Percentiles rank a stretch among this genome's conserved stretches.
These are phyloP conservation scores for Abramis brama DNA, from an alignment of 2,113 vertebrate genomes.

Conservation along the genomic window DNA sequence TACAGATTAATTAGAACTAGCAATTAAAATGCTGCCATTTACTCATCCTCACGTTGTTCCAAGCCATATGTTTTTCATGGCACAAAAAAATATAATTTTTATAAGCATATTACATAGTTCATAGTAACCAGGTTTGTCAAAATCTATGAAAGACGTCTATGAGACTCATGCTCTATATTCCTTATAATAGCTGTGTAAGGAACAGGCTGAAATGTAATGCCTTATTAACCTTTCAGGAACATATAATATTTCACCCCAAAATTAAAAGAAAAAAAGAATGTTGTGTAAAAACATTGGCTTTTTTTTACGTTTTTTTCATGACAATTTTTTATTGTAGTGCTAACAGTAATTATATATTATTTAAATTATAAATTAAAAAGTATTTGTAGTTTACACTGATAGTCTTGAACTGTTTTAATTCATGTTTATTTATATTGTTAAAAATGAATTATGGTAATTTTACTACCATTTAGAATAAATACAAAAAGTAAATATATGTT, in stretches of 20 bases:
- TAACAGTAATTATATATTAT: neutral
- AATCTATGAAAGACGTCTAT: neutral
- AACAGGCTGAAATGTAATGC: neutral
- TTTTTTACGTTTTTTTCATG: neutral
- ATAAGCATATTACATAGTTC: neutral
- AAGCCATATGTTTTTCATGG: neutral
- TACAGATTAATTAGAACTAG: neutral
- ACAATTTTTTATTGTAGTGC: neutral
- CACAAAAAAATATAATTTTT: neutral
- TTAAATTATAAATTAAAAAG: neutral
- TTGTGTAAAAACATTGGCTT: too few species aligned
- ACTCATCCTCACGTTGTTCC: neutral
- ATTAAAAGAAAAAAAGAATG: neutral
- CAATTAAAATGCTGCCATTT: neutral
- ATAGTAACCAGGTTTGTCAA: neutral
- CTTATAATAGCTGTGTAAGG: neutral
- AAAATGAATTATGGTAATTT: neutral
- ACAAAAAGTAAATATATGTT: neutral
- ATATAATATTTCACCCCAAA: neutral
- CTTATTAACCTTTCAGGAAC: neutral
- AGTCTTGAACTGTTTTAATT: neutral
- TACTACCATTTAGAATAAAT: neutral
- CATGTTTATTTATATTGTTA: neutral
- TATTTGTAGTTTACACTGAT: neutral
- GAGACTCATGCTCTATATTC: too few species aligned